Evolutionary conservation across 2,888 invertebrate genomes (phyloP).

Genomic region (Atrina japonica): DNA sequence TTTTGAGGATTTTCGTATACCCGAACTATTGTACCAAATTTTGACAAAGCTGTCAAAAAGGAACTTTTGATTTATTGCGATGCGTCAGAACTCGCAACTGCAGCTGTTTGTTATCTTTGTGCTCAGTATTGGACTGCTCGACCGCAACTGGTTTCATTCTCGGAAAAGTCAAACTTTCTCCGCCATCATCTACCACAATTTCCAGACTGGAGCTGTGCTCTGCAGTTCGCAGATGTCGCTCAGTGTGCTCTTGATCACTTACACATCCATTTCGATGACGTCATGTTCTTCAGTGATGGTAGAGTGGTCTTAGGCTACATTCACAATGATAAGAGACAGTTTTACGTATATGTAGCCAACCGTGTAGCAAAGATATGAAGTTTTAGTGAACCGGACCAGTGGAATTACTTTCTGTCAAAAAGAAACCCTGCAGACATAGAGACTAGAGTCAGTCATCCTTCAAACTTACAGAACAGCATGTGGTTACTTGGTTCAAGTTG

Average conservation of each 20-base stretch:
- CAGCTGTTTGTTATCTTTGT: conserved; percentile 44
- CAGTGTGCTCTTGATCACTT: conserved; percentile 36
- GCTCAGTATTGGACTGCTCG: conserved; percentile 15
- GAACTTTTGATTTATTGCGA: conserved; percentile 49
- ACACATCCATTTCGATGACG: conserved; percentile 19
- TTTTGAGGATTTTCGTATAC: conserved; percentile 35
- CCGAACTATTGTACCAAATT: conserved; percentile 23
- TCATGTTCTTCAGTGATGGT: conserved; percentile 51
- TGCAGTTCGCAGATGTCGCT: conserved; percentile 48
- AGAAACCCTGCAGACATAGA: conserved; percentile 47
- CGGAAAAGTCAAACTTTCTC: conserved; percentile 47
- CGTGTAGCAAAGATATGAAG: conserved; percentile 41
- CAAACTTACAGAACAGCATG: conserved; percentile 15
- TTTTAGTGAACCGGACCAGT: conserved; percentile 39
- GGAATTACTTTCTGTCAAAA: conserved; percentile 41
- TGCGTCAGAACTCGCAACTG: conserved; percentile 49
- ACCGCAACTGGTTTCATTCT: conserved; percentile 33
- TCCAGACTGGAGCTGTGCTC: conserved; percentile 57
- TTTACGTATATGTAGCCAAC: conserved; percentile 52
- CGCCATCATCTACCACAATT: conserved; percentile 46
- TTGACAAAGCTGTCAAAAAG: conserved; percentile 4
- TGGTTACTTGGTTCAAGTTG: conserved; percentile 50
- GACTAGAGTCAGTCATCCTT: conserved; percentile 31
- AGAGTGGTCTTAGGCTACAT: conserved; percentile 51
- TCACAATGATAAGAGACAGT: conserved; percentile 43